Percentiles rank a stretch among this genome's conserved stretches.
Conservation (phyloP, 2,888 invertebrate genomes). For the Zhengitettix transpicula region DNA sequence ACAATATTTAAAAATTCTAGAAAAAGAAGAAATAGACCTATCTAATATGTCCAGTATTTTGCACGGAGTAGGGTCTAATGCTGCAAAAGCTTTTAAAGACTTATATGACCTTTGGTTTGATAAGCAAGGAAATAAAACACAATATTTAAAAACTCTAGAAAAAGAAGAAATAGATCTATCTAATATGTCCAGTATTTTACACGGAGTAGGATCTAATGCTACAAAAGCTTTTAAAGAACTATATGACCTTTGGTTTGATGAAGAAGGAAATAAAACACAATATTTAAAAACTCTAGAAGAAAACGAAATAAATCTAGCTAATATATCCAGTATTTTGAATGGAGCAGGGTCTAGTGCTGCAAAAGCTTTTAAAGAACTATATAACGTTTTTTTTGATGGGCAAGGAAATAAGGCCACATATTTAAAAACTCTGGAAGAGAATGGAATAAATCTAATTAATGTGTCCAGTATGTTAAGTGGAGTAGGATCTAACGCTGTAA, state of each 20-base stretch:
- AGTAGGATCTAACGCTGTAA: background rate
- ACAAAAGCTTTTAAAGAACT: constrained; percentile 5
- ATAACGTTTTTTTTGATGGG: background rate
- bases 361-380: background rate
- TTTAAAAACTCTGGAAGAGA: background rate
- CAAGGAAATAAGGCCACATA: background rate
- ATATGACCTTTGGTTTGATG: background rate
- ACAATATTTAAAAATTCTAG: background rate
- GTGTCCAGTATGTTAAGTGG: background rate
- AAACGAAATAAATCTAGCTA: background rate
- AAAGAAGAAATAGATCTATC: constrained; percentile 9
- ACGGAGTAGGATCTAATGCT: constrained; percentile 15
- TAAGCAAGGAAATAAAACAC: constrained; percentile 14
- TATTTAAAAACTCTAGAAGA: background rate
- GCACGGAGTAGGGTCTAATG: constrained; percentile 16
- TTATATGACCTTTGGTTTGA: constrained; percentile 19
- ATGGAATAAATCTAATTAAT: background rate
- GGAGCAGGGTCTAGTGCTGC: background rate
- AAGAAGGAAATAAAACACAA: background rate
- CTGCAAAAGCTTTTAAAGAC: constrained; percentile 17
- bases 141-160: background rate
- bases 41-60: constrained; percentile 17
- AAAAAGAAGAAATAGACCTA: constrained; percentile 13
- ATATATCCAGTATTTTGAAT: background rate
- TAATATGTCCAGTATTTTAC: constrained; percentile 16